These are phyloP conservation scores for Phallusia fumigata DNA, from an alignment of 23 tunicate species.

Conservation along the genomic window DNA sequence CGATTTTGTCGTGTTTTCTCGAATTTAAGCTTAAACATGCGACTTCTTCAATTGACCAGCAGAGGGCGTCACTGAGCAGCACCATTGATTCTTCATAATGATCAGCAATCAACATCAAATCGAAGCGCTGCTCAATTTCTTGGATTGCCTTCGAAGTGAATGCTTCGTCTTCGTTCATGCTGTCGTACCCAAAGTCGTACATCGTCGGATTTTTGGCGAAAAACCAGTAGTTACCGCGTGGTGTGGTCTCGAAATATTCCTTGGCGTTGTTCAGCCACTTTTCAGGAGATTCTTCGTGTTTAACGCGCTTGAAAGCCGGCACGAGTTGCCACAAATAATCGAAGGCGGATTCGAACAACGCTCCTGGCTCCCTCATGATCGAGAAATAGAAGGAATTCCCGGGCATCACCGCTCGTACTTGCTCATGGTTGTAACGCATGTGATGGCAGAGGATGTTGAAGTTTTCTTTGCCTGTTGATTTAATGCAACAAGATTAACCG, in stretches of 20 bases:
- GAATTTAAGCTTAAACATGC: conserved; percentile 35
- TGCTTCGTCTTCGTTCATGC: background rate
- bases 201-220: conserved; percentile 34
- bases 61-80: conserved; percentile 28
- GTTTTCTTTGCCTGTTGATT: background rate
- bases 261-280: conserved; percentile 51
- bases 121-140: conserved; percentile 30
- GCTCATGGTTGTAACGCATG: conserved; percentile 38
- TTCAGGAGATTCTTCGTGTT: conserved; percentile 18
- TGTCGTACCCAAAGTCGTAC: conserved; percentile 50
- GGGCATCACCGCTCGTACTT: conserved; percentile 29
- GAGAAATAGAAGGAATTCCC: conserved; percentile 34
- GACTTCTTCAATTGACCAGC: conserved; percentile 43
- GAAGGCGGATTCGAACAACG: conserved; percentile 49
- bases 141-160: conserved; percentile 16
- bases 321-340: conserved; percentile 45
- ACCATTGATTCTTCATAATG: conserved; percentile 41
- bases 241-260: background rate
- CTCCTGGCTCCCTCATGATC: conserved; percentile 59
- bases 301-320: conserved; percentile 39
- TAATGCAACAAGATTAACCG: too few relatives aligned
- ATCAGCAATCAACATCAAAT: conserved; percentile 39
- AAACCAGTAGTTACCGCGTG: background rate
- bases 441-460: conserved; percentile 59
- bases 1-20: background rate